Evolutionary conservation across 2,113 vertebrate genomes (phyloP).

Genomic region (Neogale vison): DNA sequence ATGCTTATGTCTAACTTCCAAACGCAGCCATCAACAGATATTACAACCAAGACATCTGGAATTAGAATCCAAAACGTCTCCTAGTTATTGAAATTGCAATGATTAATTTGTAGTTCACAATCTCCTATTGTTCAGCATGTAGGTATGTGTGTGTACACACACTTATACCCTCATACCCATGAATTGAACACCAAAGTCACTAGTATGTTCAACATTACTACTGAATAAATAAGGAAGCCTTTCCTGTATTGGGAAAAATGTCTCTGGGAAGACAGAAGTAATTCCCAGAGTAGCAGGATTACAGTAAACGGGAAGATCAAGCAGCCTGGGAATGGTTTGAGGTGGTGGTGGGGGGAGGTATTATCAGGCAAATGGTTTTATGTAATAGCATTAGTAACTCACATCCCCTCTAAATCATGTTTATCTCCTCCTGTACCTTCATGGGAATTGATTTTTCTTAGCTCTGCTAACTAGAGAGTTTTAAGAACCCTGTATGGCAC

Average conservation of each 20-base stretch:
- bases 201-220: neutral
- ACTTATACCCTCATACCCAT: neutral
- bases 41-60: constrained; percentile 26
- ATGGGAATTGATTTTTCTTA: constrained; percentile 47
- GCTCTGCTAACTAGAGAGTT: neutral
- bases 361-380: constrained; percentile 73
- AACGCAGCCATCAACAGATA: constrained; percentile 41
- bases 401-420: constrained; percentile 72
- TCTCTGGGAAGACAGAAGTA: constrained; percentile 74
- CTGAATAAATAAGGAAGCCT: constrained; percentile 69
- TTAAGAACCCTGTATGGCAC: neutral
- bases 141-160: neutral
- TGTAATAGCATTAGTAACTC: constrained; percentile 75
- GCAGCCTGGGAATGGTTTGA: constrained; percentile 64
- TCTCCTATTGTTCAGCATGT: neutral
- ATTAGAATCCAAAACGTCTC: constrained; percentile 8
- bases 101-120: neutral
- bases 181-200: neutral
- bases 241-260: constrained; percentile 68
- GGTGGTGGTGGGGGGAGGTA: constrained; percentile 34
- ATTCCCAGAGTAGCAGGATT: constrained; percentile 83
- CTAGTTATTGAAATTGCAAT: constrained; percentile 30
- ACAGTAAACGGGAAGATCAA: constrained; percentile 82
- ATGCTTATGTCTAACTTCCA: neutral
- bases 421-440: constrained; percentile 51